Conservation (phyloP, 2,113 vertebrate genomes). For the Leptosomus discolor region DNA sequence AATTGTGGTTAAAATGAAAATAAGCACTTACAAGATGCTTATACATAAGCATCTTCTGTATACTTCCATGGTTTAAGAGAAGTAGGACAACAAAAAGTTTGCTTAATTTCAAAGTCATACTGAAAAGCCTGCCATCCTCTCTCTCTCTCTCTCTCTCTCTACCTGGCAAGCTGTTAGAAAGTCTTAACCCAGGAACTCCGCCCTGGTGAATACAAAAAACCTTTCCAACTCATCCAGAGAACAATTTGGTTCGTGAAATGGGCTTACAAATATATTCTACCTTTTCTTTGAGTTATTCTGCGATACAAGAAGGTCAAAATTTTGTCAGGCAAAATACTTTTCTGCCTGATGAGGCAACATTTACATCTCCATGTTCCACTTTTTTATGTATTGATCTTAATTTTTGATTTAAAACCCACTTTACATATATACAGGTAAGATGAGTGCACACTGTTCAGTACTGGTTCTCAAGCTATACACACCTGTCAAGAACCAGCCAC, state of each 20-base stretch:
- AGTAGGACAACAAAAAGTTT: neutral
- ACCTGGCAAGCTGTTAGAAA: neutral
- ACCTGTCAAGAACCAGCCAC: neutral
- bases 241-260: neutral
- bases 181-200: neutral
- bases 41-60: neutral
- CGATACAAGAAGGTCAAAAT: neutral
- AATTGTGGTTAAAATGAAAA: neutral
- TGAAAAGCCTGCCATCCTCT: neutral
- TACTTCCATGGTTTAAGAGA: neutral
- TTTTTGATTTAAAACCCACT: neutral
- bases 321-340: neutral
- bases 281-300: neutral
- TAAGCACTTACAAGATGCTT: neutral
- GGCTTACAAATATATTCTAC: neutral
- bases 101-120: neutral
- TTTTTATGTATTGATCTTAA: neutral
- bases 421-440: neutral
- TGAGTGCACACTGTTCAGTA: neutral
- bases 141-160: neutral
- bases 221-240: neutral
- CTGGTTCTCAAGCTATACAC: neutral
- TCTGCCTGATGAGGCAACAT: neutral
- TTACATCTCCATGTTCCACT: neutral
- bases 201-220: neutral